Percentiles rank a stretch among this genome's conserved stretches.
Evolutionary conservation across 2,888 invertebrate genomes (phyloP).

Genomic region (Ophraella communa): DNA sequence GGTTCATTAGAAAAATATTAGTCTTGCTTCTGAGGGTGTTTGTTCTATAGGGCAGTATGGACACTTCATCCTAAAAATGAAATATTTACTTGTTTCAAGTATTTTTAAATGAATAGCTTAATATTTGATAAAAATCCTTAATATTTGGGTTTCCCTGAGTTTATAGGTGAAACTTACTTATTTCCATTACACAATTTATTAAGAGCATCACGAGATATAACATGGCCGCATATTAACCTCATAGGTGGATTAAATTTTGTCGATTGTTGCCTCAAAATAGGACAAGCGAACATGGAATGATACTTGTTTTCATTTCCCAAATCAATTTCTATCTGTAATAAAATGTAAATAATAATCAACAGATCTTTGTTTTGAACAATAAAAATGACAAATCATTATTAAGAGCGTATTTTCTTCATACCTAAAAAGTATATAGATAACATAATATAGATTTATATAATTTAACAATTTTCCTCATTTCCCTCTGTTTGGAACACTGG

Average conservation of each 20-base stretch:
- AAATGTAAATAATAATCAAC: too few relatives aligned
- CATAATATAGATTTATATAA: too few relatives aligned
- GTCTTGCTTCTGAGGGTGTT: constrained; percentile 87
- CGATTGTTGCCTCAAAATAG: constrained; percentile 95
- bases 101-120: background rate
- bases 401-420: too few relatives aligned
- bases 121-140: background rate
- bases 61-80: constrained; percentile 88
- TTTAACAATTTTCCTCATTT: too few relatives aligned
- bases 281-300: constrained; percentile 99
- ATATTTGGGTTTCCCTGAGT: background rate
- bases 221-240: constrained; percentile 96
- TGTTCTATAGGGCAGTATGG: constrained; percentile 99
- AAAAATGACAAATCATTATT: too few relatives aligned
- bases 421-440: too few relatives aligned
- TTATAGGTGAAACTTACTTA: constrained; percentile 75
- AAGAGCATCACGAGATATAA: constrained; percentile 96
- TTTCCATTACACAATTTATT: constrained; percentile 92
- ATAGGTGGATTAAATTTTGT: constrained; percentile 97
- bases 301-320: constrained; percentile 89
- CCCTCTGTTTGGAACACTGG: too few relatives aligned
- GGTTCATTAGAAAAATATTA: constrained; percentile 81
- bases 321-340: constrained; percentile 90
- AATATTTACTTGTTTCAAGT: constrained; percentile 26
- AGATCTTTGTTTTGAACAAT: too few relatives aligned